Evolutionary conservation across 2,888 invertebrate species (phyloP), one percentile per base, ranked within the genome.

Genomic region (Amiota mariae): DNA sequence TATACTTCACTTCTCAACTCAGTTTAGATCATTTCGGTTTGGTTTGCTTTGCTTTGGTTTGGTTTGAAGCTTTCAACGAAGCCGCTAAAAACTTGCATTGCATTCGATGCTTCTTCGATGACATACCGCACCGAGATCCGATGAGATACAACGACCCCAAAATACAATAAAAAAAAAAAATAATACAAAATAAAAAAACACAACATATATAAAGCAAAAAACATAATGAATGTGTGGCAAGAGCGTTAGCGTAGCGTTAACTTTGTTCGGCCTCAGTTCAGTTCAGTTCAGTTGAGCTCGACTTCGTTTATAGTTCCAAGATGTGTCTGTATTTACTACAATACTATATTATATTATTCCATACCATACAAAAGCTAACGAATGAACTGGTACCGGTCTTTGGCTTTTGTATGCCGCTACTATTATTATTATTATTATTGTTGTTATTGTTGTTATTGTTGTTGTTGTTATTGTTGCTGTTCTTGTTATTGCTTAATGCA

Each of bases 91-190:
- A 36, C 36, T 36, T 36, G 36, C 36, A 36, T 36, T 46, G 67
- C 46, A 67, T 8, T 24, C 15, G 67, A 67, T 46, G 36, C 36
- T 36, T 36, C 36, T 36, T 36, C 36, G 36, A 36, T 36, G 36
- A 36, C 36, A 36, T 36, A 36, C 36, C 36, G 36, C 36, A 36
- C 36, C 8, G 36, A 36, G 36, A 36, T 36, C 36, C 36, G 36
- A 36, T 15, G 13, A 12, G 54, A n/a, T n/a, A 70, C 51, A 20
- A 36, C 54, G 36, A 12, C 13, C 67, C 24, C n/a, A 47, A 51
- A 15, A 71, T 48, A 54, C 47, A 70, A 48, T 47, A 59, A 63
- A 47, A 63, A 51, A 15, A 54, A 51, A n/a, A 59, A 68, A 49
- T n/a, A n/a, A n/a, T n/a, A n/a, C n/a, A n/a, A n/a, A n/a, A n/a